A percentile compares a stretch with the other conserved stretches of the same genome.
Evolutionary conservation across 2,113 vertebrate genomes (phyloP).

Genomic region (Cynoglossus semilaevis): DNA sequence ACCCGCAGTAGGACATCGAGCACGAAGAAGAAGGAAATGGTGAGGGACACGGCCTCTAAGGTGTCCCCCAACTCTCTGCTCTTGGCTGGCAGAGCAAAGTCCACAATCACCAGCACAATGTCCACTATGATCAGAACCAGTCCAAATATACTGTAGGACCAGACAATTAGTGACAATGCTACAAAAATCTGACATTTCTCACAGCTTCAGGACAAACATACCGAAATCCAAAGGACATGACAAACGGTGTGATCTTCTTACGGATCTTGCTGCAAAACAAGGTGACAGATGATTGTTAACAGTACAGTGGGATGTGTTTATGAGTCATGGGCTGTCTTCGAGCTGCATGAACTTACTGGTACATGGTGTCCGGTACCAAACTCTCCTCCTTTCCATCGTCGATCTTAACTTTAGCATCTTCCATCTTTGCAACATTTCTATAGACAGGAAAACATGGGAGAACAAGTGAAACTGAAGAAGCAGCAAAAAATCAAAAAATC

Average conservation of each 20-base stretch:
- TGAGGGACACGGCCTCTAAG: slow-evolving; percentile 78
- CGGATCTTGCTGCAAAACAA: slow-evolving; percentile 67
- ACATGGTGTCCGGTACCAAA: slow-evolving; percentile 68
- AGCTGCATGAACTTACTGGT: slow-evolving; percentile 71
- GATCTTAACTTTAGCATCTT: slow-evolving; percentile 79
- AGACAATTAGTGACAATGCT: not conserved
- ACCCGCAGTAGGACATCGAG: slow-evolving; percentile 84
- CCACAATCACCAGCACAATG: slow-evolving; percentile 79
- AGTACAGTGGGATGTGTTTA: not conserved
- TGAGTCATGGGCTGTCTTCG: not conserved
- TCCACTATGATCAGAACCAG: slow-evolving; percentile 87
- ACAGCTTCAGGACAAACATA: slow-evolving; percentile 63
- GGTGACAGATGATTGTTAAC: not conserved
- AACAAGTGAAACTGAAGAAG: not conserved
- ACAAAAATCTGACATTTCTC: not conserved
- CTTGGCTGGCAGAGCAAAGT: slow-evolving; percentile 63
- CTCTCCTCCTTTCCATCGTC: slow-evolving; percentile 81
- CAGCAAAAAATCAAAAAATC: not conserved
- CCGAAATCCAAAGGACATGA: slow-evolving; percentile 92
- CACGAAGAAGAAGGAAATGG: slow-evolving; percentile 89
- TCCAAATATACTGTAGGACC: slow-evolving; percentile 82
- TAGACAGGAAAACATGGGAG: not conserved
- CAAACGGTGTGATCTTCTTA: slow-evolving; percentile 75
- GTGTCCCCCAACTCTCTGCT: slow-evolving; percentile 50
- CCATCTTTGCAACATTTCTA: slow-evolving; percentile 67